Evolutionary conservation across 2,113 vertebrate species (phyloP).

Genomic region (Ammodytes dubius): DNA sequence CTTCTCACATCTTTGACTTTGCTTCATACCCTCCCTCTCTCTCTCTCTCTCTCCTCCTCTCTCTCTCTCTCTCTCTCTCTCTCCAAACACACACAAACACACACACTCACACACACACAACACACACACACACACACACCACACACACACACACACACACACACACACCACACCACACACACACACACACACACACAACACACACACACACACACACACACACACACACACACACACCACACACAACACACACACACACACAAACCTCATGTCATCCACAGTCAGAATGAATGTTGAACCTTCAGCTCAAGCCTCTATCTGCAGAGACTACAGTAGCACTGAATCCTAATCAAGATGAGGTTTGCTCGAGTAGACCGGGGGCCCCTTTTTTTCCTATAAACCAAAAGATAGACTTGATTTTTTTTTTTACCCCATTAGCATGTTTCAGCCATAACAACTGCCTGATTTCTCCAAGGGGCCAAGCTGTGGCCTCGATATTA

Average conservation of each 20-base stretch:
- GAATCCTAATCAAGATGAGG: slow-evolving; percentile 57
- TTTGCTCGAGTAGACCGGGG: slow-evolving; percentile 15
- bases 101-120: too few relatives aligned
- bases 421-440: slow-evolving; percentile 43
- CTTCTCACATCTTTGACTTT: slow-evolving; percentile 10
- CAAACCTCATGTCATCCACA: slow-evolving; percentile 8
- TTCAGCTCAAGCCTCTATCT: slow-evolving; percentile 24
- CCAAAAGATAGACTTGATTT: slow-evolving; percentile 25
- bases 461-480: slow-evolving; percentile 58
- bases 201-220: not conserved
- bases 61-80: too few relatives aligned
- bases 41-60: too few relatives aligned
- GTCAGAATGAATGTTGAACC: slow-evolving; percentile 6
- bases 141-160: not conserved
- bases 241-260: not conserved
- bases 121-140: not conserved
- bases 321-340: slow-evolving; percentile 25
- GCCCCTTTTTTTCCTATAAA: slow-evolving; percentile 12
- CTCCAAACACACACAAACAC: too few relatives aligned
- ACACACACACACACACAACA: not conserved
- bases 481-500: slow-evolving; percentile 41
- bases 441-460: slow-evolving; percentile 38
- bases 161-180: slow-evolving; percentile 14
- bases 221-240: not conserved
- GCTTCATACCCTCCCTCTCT: not conserved